These are phyloP conservation scores for Chaenogobius annularis DNA, from an alignment of 2,113 vertebrate genomes.

Conservation along the genomic window DNA sequence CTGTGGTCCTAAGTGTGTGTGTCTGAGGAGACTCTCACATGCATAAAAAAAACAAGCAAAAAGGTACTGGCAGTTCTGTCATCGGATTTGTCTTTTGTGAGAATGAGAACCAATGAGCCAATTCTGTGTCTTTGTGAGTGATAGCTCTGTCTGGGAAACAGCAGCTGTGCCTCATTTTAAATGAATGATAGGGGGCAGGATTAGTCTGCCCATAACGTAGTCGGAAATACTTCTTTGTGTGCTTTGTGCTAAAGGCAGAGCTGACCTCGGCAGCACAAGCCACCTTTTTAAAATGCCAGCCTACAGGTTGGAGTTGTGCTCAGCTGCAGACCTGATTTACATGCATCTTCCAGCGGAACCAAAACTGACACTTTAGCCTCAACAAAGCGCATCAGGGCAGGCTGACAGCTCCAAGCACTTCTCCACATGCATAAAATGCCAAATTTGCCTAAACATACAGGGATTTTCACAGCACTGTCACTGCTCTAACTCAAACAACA, in stretches of 20 bases:
- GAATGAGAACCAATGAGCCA: background rate
- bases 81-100: background rate
- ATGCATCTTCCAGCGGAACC: constrained; percentile 8
- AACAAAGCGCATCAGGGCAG: background rate
- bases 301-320: constrained; percentile 9
- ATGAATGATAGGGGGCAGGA: constrained; percentile 1
- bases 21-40: background rate
- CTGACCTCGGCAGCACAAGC: constrained; percentile 1
- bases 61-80: constrained; percentile 1
- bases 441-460: background rate
- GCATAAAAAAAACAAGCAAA: constrained; percentile 4
- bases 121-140: background rate
- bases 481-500: too few relatives aligned
- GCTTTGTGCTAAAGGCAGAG: constrained; percentile 1
- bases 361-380: constrained; percentile 13
- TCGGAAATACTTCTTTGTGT: background rate
- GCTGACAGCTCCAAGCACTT: background rate
- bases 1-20: background rate
- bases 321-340: constrained; percentile 18
- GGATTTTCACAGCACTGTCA: background rate
- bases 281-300: constrained; percentile 13
- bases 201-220: background rate
- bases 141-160: background rate
- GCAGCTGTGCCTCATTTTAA: constrained; percentile 5
- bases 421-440: constrained; percentile 5